A percentile compares a stretch with the other conserved stretches of the same genome.
Conservation (phyloP, 1,140 invertebrate genomes). For the Aporrectodea caliginosa region DNA sequence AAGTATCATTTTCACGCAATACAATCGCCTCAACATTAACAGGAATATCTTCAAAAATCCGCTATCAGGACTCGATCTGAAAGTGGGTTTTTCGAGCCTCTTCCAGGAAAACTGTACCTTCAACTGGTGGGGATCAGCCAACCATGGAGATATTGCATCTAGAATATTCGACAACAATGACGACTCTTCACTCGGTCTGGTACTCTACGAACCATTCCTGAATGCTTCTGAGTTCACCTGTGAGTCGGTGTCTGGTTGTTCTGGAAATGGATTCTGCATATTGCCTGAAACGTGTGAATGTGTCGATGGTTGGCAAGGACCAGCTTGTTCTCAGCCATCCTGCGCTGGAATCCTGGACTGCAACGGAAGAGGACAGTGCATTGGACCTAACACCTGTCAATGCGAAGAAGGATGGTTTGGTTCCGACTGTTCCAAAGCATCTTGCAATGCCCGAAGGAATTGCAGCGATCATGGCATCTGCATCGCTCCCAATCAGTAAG, state of each 20-base stretch:
- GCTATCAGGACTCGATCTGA: background rate
- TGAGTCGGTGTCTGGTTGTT: slow-evolving; percentile 2
- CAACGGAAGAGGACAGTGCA: slow-evolving; percentile 16
- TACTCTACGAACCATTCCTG: slow-evolving; percentile 14
- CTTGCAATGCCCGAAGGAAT: slow-evolving; percentile 31
- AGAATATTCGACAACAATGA: slow-evolving; percentile 3
- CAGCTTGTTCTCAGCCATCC: slow-evolving; percentile 10
- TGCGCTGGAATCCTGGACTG: slow-evolving; percentile 23
- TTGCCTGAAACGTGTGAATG: slow-evolving; percentile 23
- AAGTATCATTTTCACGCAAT: background rate
- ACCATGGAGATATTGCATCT: background rate
- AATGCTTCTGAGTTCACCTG: slow-evolving; percentile 15
- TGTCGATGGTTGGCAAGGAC: slow-evolving; percentile 22
- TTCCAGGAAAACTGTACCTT: slow-evolving; percentile 12
- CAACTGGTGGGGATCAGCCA: slow-evolving; percentile 21
- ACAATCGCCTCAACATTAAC: background rate
- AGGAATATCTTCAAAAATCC: background rate
- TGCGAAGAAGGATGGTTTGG: slow-evolving; percentile 24
- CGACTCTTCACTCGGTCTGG: slow-evolving; percentile 4
- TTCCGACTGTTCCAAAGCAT: slow-evolving; percentile 16
- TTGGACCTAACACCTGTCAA: slow-evolving; percentile 26
- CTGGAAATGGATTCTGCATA: slow-evolving; percentile 23
- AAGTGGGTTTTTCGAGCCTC: background rate
- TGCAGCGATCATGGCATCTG: slow-evolving; percentile 36
- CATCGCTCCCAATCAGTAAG: slow-evolving; percentile 30